Evolutionary conservation across 2,797 vertebrate species (phyloP).

Genomic region (Eptatretus atami): DNA sequence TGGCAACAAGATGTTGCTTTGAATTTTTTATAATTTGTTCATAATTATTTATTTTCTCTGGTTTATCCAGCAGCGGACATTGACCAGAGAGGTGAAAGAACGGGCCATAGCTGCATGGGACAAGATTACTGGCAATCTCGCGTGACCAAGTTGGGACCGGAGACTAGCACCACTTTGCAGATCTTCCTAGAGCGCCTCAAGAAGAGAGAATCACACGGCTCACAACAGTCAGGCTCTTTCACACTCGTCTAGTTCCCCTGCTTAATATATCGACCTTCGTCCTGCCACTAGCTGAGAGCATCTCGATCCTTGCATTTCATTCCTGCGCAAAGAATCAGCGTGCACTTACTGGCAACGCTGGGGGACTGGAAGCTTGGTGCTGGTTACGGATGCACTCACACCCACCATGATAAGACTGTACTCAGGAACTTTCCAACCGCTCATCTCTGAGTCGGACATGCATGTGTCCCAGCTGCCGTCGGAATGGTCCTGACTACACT

Average conservation of each 20-base stretch:
- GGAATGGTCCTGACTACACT: slow-evolving; percentile 29
- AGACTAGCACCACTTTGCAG: slow-evolving; percentile 28
- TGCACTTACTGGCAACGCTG: slow-evolving; percentile 34
- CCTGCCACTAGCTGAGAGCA: slow-evolving; percentile 30
- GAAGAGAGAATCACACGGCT: slow-evolving; percentile 77
- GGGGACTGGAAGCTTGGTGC: slow-evolving; percentile 32
- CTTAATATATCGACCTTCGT: slow-evolving; percentile 33
- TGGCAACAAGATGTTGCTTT: too few species aligned
- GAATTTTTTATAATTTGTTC: too few species aligned
- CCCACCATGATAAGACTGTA: slow-evolving; percentile 23
- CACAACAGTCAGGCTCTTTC: slow-evolving; percentile 35
- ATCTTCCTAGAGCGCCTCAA: slow-evolving; percentile 55
- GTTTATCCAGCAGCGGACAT: slow-evolving; percentile 31
- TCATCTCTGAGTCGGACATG: slow-evolving; percentile 59
- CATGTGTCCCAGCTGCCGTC: slow-evolving; percentile 45
- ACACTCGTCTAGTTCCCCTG: slow-evolving; percentile 30
- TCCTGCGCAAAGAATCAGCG: slow-evolving; percentile 67
- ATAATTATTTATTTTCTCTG: neutral
- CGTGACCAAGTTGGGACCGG: slow-evolving; percentile 33
- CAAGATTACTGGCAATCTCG: slow-evolving; percentile 36
- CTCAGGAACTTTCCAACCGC: slow-evolving; percentile 35
- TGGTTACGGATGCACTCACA: slow-evolving; percentile 34
- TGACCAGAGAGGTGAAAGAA: slow-evolving; percentile 81
- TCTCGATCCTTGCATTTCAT: slow-evolving; percentile 48
- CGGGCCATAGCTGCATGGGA: slow-evolving; percentile 62